Evolutionary conservation across 2,888 invertebrate genomes (phyloP).

Genomic region (Morpho achilles): DNA sequence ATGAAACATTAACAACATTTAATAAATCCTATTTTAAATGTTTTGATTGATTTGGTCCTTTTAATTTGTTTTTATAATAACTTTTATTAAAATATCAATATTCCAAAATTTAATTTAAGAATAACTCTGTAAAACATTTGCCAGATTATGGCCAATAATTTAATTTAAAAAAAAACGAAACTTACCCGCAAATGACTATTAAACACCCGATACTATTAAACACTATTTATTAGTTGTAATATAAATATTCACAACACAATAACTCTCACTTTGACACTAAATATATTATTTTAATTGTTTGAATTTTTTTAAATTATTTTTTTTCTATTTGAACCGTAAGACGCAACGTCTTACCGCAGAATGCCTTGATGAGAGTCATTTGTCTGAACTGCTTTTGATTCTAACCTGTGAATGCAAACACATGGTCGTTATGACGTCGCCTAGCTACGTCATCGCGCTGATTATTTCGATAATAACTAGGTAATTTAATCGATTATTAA

Average conservation of each 20-base stretch:
- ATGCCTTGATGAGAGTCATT: conserved; percentile 10
- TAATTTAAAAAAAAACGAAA: not conserved
- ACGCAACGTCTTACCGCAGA: conserved; percentile 12
- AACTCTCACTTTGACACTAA: conserved; percentile 1
- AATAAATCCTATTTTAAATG: no score
- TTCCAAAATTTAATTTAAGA: no score
- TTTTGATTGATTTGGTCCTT: no score
- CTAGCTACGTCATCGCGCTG: not conserved
- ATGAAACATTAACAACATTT: no score
- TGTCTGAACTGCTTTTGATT: conserved; percentile 5
- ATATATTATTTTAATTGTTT: not conserved
- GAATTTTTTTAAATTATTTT: not conserved
- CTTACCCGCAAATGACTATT: conserved; percentile 2
- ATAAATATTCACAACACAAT: no score
- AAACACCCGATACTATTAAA: not conserved
- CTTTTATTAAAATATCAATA: no score
- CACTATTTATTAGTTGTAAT: not conserved
- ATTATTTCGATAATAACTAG: no score
- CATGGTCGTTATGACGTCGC: conserved; percentile 2
- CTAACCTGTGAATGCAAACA: conserved; percentile 7
- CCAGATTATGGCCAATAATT: no score
- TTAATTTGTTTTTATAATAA: no score
- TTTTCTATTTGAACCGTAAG: conserved; percentile 9
- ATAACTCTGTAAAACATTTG: no score
- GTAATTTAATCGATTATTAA: no score